Conservation (phyloP, 2,888 invertebrate species). For the Seira sanloemensis region DNA sequence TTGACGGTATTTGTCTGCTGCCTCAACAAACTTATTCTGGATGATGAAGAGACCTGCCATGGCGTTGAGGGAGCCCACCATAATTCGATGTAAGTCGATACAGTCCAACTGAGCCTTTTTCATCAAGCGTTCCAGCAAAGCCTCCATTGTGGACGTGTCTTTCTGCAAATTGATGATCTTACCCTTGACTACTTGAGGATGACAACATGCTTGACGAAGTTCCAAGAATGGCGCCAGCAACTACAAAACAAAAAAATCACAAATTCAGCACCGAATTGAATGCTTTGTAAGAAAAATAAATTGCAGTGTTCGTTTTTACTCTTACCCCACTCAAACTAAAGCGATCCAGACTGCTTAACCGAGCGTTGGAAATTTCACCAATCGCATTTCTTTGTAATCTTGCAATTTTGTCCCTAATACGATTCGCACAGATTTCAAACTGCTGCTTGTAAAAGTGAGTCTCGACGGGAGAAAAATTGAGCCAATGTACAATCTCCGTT, state of each 20-base stretch:
- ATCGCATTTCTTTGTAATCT: slow-evolving; percentile 43
- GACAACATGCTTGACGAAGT: slow-evolving; percentile 84
- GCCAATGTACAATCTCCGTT: slow-evolving; percentile 79
- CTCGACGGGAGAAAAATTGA: slow-evolving; percentile 84
- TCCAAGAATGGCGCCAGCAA: slow-evolving; percentile 81
- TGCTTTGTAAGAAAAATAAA: too few species aligned
- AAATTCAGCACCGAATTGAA: background rate
- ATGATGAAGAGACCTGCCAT: slow-evolving; percentile 82
- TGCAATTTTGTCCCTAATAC: slow-evolving; percentile 77
- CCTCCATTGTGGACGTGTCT: slow-evolving; percentile 80
- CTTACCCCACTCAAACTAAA: slow-evolving; percentile 76
- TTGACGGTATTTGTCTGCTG: slow-evolving; percentile 80
- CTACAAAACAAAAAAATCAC: slow-evolving; percentile 74
- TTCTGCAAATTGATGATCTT: slow-evolving; percentile 78
- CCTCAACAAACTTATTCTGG: slow-evolving; percentile 77
- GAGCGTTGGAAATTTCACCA: slow-evolving; percentile 25
- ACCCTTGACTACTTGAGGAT: slow-evolving; percentile 81
- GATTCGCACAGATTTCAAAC: slow-evolving; percentile 78
- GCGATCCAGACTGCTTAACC: slow-evolving; percentile 76
- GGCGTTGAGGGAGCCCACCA: slow-evolving; percentile 82
- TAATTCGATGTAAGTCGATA: slow-evolving; percentile 79
- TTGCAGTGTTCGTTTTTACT: too few species aligned
- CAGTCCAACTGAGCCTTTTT: slow-evolving; percentile 80
- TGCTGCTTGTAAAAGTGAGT: slow-evolving; percentile 84
- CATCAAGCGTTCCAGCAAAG: slow-evolving; percentile 82